Percentiles rank a stretch among this genome's conserved stretches.
Evolutionary conservation across 1,140 invertebrate genomes (phyloP).

Genomic region (Drosophila malerkotliana): DNA sequence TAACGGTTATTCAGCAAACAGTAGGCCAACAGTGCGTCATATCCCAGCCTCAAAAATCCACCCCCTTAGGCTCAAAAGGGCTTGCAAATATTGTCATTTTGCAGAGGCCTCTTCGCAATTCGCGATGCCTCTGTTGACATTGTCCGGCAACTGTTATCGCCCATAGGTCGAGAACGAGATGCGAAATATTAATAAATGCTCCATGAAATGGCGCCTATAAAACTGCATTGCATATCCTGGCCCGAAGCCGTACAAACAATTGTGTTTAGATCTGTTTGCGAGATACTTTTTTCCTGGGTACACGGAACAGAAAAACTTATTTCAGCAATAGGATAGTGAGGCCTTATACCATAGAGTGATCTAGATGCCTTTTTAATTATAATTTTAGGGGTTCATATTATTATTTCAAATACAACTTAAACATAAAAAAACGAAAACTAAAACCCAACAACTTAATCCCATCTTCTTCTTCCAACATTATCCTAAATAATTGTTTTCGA

Average conservation of each 20-base stretch:
- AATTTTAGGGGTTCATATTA: no score
- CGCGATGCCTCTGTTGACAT: conserved; percentile 62
- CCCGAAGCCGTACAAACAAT: conserved; percentile 1
- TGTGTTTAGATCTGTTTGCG: conserved; percentile 22
- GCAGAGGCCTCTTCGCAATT: conserved; percentile 47
- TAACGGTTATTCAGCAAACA: conserved; percentile 70
- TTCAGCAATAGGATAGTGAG: background rate
- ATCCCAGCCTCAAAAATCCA: background rate
- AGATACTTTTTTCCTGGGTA: conserved; percentile 4
- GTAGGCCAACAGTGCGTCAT: conserved; percentile 47
- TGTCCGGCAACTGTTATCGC: conserved; percentile 53
- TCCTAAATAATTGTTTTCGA: no score
- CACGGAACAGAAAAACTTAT: background rate
- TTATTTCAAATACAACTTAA: no score
- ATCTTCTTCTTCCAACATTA: no score
- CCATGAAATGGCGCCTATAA: conserved; percentile 30
- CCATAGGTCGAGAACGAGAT: conserved; percentile 53
- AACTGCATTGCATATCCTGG: conserved; percentile 13
- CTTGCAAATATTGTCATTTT: conserved; percentile 43
- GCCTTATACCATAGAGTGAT: no score
- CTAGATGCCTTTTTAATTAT: no score
- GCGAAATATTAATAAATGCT: conserved; percentile 70
- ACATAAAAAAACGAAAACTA: no score
- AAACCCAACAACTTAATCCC: no score
- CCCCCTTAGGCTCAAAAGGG: conserved; percentile 12